Evolutionary conservation across 2,888 invertebrate genomes (phyloP).

Genomic region (Zaprionus lineosus): DNA sequence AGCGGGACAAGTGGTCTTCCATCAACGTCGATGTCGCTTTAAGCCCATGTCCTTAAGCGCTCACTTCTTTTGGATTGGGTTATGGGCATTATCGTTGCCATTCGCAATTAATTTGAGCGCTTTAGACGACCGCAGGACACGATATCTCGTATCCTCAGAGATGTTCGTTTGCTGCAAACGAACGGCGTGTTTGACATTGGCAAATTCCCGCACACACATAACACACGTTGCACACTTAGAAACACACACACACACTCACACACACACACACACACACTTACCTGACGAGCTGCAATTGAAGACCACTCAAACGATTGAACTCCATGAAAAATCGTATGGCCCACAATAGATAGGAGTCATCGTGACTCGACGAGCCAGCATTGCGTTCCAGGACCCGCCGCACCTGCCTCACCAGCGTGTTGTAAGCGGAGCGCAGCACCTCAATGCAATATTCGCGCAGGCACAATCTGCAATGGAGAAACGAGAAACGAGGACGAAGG

Average conservation of each 20-base stretch:
- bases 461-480: conserved; percentile 87
- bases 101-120: conserved; percentile 68
- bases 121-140: conserved; percentile 38
- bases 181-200: conserved; percentile 44
- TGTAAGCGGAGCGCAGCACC: conserved; percentile 95
- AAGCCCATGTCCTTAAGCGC: not conserved
- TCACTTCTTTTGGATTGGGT: not conserved
- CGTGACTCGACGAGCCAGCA: conserved; percentile 89
- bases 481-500: conserved; percentile 11
- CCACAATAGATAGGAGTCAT: conserved; percentile 97
- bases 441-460: conserved; percentile 97
- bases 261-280: conserved; percentile 80
- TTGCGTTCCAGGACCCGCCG: conserved; percentile 89
- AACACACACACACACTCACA: conserved; percentile 1
- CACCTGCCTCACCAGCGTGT: conserved; percentile 94
- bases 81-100: conserved; percentile 45
- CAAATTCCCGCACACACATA: conserved; percentile 42
- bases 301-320: conserved; percentile 94
- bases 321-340: conserved; percentile 98
- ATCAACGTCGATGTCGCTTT: conserved; percentile 38
- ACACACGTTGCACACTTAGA: conserved; percentile 8
- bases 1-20: conserved; percentile 29
- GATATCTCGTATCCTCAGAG: conserved; percentile 23
- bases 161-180: conserved; percentile 14
- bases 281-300: conserved; percentile 94